Evolutionary conservation across 2,888 invertebrate genomes (phyloP).

Genomic region (Liopterus haemorrhoidalis): DNA sequence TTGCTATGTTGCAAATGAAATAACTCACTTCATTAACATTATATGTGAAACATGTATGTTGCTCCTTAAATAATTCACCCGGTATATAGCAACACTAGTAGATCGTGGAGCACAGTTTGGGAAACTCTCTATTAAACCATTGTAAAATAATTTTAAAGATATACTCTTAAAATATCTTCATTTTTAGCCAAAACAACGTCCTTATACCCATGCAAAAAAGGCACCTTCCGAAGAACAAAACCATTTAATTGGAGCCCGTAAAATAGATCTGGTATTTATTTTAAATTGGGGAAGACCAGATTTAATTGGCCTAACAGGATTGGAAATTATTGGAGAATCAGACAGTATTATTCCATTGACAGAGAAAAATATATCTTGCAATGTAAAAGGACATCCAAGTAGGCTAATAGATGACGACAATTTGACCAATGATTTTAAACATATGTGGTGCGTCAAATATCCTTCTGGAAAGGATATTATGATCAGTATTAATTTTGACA

Average conservation of each 20-base stretch:
- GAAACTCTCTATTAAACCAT: too few relatives aligned
- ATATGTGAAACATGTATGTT: too few relatives aligned
- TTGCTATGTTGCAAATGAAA: too few relatives aligned
- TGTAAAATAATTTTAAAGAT: too few relatives aligned
- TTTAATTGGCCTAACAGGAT: slow-evolving; percentile 57
- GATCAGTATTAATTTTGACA: slow-evolving; percentile 37
- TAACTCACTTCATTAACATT: too few relatives aligned
- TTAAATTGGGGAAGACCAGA: slow-evolving; percentile 60
- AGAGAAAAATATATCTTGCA: slow-evolving; percentile 36
- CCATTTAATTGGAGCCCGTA: slow-evolving; percentile 37
- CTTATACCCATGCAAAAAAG: slow-evolving; percentile 19
- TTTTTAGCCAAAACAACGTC: slow-evolving; percentile 14
- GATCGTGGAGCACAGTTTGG: too few relatives aligned
- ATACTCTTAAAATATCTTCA: not conserved
- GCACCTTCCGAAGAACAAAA: not conserved
- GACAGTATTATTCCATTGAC: slow-evolving; percentile 35
- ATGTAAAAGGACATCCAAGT: slow-evolving; percentile 44
- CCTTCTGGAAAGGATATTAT: slow-evolving; percentile 34
- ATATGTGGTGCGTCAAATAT: slow-evolving; percentile 59
- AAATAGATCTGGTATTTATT: slow-evolving; percentile 52
- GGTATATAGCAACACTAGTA: too few relatives aligned
- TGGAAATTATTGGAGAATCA: slow-evolving; percentile 50
- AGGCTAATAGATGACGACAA: slow-evolving; percentile 64
- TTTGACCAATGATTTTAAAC: slow-evolving; percentile 58
- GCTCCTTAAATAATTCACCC: too few relatives aligned